Evolutionary conservation across 2,797 vertebrate species (phyloP).

Genomic region (Distichodus sexfasciatus): DNA sequence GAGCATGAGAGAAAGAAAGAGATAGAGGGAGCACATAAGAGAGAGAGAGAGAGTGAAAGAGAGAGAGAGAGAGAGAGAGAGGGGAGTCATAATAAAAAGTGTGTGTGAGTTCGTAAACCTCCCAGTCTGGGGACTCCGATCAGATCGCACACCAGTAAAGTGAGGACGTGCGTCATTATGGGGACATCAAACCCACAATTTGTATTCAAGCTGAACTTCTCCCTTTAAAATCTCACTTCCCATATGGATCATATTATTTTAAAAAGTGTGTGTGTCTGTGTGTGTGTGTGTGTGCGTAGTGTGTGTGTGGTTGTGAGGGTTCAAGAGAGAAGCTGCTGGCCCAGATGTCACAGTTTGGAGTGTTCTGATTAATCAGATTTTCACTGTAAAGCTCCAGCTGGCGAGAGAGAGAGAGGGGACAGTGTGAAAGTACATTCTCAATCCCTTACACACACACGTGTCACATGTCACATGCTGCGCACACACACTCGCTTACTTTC

Average conservation of each 20-base stretch:
- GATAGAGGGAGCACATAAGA: background rate
- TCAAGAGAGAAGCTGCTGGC: conserved; percentile 11
- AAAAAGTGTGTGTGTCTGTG: too few species aligned
- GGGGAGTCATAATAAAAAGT: background rate
- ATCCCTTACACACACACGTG: conserved; percentile 15
- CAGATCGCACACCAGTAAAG: too few species aligned
- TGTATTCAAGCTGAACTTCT: too few species aligned
- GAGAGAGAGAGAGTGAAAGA: too few species aligned
- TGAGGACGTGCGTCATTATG: too few species aligned
- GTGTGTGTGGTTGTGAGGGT: background rate
- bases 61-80: background rate
- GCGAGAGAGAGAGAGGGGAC: conserved; percentile 23
- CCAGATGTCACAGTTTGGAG: conserved; percentile 54
- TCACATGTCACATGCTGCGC: conserved; percentile 3
- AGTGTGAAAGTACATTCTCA: conserved; percentile 14
- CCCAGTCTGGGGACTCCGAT: conserved; percentile 14
- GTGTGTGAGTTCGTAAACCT: conserved; percentile 19
- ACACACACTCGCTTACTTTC: background rate
- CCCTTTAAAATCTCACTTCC: too few species aligned
- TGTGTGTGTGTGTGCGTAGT: too few species aligned
- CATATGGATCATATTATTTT: too few species aligned
- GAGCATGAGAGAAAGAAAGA: background rate
- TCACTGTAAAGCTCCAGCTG: conserved; percentile 49
- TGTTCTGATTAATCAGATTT: conserved; percentile 54
- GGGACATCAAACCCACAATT: too few species aligned